Evolutionary conservation across 2,888 invertebrate genomes (phyloP), one percentile per base, ranked within the genome.

Genomic region (Hartigia nigra): DNA sequence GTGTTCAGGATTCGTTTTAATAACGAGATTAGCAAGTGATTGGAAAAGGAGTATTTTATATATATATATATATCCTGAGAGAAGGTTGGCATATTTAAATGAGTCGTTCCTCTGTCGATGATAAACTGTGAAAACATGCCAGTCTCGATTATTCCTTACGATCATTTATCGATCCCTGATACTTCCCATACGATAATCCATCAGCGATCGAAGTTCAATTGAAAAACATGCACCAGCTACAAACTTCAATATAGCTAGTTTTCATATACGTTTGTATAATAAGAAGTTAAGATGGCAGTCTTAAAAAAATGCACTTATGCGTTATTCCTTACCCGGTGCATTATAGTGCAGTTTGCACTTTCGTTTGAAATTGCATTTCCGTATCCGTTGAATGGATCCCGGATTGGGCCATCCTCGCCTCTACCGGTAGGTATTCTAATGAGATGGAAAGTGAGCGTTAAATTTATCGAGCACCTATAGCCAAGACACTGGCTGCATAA

Each of bases 381-480:
- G 72, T 72, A 69, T n/a, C n/a, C 39, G 39, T 31, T 34, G 37
- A 69, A 70, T 37, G 70, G 70, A 78, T 75, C 36, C 35, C 70
- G 80, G 78, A 83, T 81, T 83, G 81, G 82, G 78, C 77, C 81
- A 81, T 81, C 78, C 79, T 36, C 36, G 70, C 70, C 74, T 39
- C 32, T 75, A 34, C 74, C 76, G 9, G 55, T 55, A 9, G 55
- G 75, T 83, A 84, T 84, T 83, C 79, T 84, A 84, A 83, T 81
- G 83, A 83, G 83, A 82, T 83, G 82, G 83, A 82, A 81, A 84
- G 84, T 82, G 82, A 84, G 82, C 80, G 80, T 76, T 81, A 81
- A 82, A 83, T 83, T 83, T 84, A 83, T 82, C 80, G 80, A 79
- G 32, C 55, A 35, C 78, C 55, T 23, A 55, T 14, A 55, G 55